Conservation (phyloP, 2,797 vertebrate genomes). For the Sebastes kiyomatsui region DNA sequence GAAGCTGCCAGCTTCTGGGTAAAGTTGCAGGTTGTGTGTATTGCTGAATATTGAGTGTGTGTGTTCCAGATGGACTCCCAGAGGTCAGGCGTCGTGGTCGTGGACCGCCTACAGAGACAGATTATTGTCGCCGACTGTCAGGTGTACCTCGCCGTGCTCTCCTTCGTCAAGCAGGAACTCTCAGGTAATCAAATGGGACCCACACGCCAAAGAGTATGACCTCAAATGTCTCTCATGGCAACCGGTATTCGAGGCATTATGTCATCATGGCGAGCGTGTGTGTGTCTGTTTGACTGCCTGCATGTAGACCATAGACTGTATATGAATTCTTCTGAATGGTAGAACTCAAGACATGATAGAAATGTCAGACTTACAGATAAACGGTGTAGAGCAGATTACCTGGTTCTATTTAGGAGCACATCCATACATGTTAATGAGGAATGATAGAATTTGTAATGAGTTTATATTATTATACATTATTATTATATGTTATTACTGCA, state of each 20-base stretch:
- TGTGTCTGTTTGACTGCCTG: not conserved
- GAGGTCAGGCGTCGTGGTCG: slow-evolving; percentile 87
- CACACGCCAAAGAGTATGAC: slow-evolving; percentile 66
- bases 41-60: not conserved
- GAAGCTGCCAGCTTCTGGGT: not conserved
- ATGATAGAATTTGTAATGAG: not conserved
- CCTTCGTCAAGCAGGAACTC: slow-evolving; percentile 97
- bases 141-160: slow-evolving; percentile 96
- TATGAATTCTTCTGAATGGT: not conserved
- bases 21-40: slow-evolving; percentile 1
- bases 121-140: slow-evolving; percentile 99
- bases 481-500: not conserved
- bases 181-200: slow-evolving; percentile 83
- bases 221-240: not conserved
- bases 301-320: not conserved
- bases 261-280: not conserved
- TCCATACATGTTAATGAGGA: not conserved
- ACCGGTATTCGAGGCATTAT: not conserved
- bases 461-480: not conserved
- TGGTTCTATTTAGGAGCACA: no score
- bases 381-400: not conserved
- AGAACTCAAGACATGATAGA: not conserved
- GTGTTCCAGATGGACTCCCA: slow-evolving; percentile 88
- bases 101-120: slow-evolving; percentile 96
- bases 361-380: not conserved